Base-by-base conservation (phyloP, 2,797 vertebrate genomes). In the Melanotaenia parkinsoni region DNA sequence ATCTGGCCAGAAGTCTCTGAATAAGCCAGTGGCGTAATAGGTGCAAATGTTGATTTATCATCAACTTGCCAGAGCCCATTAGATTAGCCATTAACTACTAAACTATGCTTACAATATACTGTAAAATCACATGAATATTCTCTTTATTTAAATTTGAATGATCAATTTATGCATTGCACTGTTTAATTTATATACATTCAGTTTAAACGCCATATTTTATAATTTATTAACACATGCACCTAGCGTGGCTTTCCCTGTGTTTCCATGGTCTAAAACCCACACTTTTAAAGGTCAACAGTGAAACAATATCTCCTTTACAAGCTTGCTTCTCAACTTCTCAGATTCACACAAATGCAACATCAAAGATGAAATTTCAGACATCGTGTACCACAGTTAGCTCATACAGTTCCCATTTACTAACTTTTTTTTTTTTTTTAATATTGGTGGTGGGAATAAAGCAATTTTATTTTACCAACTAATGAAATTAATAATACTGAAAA, bases 31-130 rank as follows among this genome's bases (percentile, higher is more conserved):
- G 60, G 58, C 50, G 47, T 73, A 76, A 80, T 71, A 67, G 70
- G 61, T 83, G 72, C 79, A 85, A 83, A 79, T 76, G 73, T 78
- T 76, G 86, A 87, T 80, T 80, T 86, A 76, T 82, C 77, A 85
- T 90, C 71, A 80, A 80, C 81, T 83, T 78, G 83, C 66, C 86
- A 85, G 35, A 22, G 70, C 62, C 53, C 22, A 65, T 90, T 88
- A 81, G 22, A 28, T 35, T 66, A 77, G 35, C 61, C 72, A 53
- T 80, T 62, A 75, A 75, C 72, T 68, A 6, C 11, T 63, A 33
- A 76, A 64, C 71, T 58, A 32, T 63, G 45, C 58, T 73, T 22
- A 77, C 54, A 63, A 37, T 58, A 20, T 26, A 14, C 38, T 70
- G 32, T 80, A 59, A 76, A 70, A 69, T 73, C n/a, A 59, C 61